Base-by-base conservation (phyloP, 2,888 invertebrate species). In the Phasia obesa region DNA sequence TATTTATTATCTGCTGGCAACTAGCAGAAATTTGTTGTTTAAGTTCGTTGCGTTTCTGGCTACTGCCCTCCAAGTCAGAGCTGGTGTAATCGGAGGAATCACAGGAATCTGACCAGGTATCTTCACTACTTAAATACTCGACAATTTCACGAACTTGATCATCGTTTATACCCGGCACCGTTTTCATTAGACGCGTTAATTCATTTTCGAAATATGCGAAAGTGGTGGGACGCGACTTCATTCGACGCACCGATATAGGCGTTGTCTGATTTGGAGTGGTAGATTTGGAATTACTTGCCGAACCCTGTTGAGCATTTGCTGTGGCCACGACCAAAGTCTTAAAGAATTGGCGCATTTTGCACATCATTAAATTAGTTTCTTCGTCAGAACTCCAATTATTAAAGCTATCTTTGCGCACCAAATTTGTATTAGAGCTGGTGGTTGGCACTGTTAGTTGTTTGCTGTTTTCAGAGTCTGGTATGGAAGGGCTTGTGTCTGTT, bases 371-470 rank as follows among this genome's bases (percentile, higher is more conserved):
- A 90, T 97, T 97, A 2, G 97, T 97, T 92, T 97, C 97, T 89
- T 97, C 97, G 88, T 97, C 97, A 3, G 97, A 97, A 85, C 97
- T 97, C 97, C 97, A 97, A 88, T 97, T 97, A 90, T 97, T 97
- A 92, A 97, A 97, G 89, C 97, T 97, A 90, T 97, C 97, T 91
- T 97, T 97, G 84, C 97, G 93, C 44, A 95, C 94, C 31, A 97
- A 91, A 83, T 76, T 77, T n/a, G 86, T 85, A 70, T 81, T 86
- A 13, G 92, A 92, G 74, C 78, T 93, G 92, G 86, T 91, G 88
- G 89, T 92, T 21, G 74, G 55, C 6, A 35, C 38, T 19, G 17
- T 25, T 4, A 35, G 60, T 25, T 81, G 81, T 25, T 76, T 83
- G 1, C 55, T 77, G 0, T 73, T 71, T 0, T 70, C 84, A 6